phyloP scores from a whole-genome alignment of 2,888 invertebrate genomes.

The Philonicus albiceps region DNA sequence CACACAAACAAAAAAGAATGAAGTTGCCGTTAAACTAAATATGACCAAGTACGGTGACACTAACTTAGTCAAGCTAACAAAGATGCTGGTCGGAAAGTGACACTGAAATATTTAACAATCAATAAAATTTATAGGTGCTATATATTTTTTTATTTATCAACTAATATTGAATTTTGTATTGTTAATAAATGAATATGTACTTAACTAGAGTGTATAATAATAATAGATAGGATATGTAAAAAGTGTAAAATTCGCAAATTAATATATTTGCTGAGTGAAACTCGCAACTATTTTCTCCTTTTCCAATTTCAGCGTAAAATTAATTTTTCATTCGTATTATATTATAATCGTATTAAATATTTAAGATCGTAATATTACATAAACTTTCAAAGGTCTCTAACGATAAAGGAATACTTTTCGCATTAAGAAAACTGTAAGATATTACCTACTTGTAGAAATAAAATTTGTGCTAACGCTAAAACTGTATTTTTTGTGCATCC shows the following conservation, averaged over 20 bases:
- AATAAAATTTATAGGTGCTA: conserved; percentile 39
- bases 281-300: background rate
- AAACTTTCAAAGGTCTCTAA: background rate
- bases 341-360: background rate
- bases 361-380: background rate
- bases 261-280: background rate
- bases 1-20: conserved; percentile 76
- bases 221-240: conserved; percentile 1
- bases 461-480: background rate
- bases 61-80: conserved; percentile 69
- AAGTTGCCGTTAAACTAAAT: conserved; percentile 68
- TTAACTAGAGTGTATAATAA: background rate
- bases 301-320: background rate
- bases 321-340: background rate
- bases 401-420: background rate
- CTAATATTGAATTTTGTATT: conserved; percentile 6
- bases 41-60: conserved; percentile 68
- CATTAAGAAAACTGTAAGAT: background rate
- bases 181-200: background rate
- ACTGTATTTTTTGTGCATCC: background rate
- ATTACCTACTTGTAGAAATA: background rate
- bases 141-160: conserved; percentile 22
- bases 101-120: conserved; percentile 29
- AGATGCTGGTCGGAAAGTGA: conserved; percentile 63
- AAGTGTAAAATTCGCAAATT: background rate